A percentile compares a stretch with the other conserved stretches of the same genome.
These are phyloP conservation scores for mouse (Mus musculus) DNA, from an alignment of 2,113 vertebrate species.

Conservation along the genomic window GRCm39 chr3:152013501-152014000, in stretches of 20 bases:
- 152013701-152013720: background rate
- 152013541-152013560: background rate
- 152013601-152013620: background rate
- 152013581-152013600: background rate
- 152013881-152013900: conserved; percentile 39
- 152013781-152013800: background rate
- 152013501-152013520: background rate
- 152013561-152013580: no score
- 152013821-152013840: background rate
- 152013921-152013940: conserved; percentile 31
- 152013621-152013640: background rate
- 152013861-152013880: conserved; percentile 6
- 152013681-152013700: background rate
- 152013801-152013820: background rate
- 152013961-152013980: conserved; percentile 19
- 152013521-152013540: no score
- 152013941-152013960: conserved; percentile 21
- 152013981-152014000: background rate
- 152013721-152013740: background rate
- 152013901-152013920: conserved; percentile 17
- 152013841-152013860: background rate
- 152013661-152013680: background rate
- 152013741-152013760: background rate
- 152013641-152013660: background rate
- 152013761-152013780: background rate